Evolutionary conservation across 2,113 vertebrate genomes (phyloP).

Genomic region (Electrona antarctica): DNA sequence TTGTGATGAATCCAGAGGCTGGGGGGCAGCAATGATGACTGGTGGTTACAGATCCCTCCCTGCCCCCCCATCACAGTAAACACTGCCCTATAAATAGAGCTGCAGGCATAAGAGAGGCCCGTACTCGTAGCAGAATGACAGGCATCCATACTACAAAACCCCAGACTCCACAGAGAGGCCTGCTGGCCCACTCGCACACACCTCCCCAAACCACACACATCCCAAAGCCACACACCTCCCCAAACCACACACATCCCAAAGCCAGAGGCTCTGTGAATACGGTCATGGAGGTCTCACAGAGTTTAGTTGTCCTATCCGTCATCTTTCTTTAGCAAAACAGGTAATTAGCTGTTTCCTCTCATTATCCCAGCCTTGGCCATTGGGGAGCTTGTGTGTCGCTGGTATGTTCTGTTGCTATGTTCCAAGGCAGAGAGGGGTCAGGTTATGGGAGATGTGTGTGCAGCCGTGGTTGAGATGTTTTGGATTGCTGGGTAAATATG

Average conservation of each 20-base stretch:
- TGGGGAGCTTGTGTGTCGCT: conserved; percentile 14
- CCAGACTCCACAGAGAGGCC: conserved; percentile 23
- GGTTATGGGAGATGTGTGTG: conserved; percentile 18
- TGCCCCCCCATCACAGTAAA: conserved; percentile 56
- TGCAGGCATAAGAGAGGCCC: conserved; percentile 39
- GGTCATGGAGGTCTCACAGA: conserved; percentile 9
- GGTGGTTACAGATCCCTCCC: conserved; percentile 46
- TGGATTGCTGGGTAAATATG: conserved; percentile 30
- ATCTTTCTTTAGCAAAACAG: conserved; percentile 36
- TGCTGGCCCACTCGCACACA: conserved; percentile 11
- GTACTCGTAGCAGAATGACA: conserved; percentile 64
- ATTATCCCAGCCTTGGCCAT: conserved; percentile 24
- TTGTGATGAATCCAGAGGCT: conserved; percentile 46
- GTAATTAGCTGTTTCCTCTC: conserved; percentile 44
- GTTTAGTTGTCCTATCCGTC: conserved; percentile 22
- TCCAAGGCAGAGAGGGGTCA: conserved; percentile 38
- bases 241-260: conserved; percentile 18
- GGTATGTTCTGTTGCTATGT: conserved; percentile 32
- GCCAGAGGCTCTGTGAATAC: conserved; percentile 22
- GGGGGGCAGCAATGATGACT: conserved; percentile 14
- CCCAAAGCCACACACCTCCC: conserved; percentile 22
- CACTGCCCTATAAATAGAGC: conserved; percentile 73
- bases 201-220: conserved; percentile 3
- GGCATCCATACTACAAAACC: conserved; percentile 63
- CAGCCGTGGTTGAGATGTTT: conserved; percentile 21